phyloP scores from a whole-genome alignment of 2,797 vertebrate species.

The Trichosurus vulpecula region DNA sequence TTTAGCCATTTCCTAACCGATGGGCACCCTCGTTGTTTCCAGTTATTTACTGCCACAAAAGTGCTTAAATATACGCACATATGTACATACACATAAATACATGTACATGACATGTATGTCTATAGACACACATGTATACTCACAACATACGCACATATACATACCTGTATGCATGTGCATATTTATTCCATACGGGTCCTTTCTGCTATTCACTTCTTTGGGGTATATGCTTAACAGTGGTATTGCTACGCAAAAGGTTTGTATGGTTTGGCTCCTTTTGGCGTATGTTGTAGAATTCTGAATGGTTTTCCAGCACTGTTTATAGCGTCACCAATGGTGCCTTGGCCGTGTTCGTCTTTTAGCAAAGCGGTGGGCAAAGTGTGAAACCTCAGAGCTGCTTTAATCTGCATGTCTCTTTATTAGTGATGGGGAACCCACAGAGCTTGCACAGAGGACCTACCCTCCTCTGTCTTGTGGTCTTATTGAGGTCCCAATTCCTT shows the following conservation, averaged over 20 bases:
- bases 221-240: neutral
- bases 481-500: neutral
- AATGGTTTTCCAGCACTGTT: neutral
- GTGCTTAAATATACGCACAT: neutral
- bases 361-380: neutral
- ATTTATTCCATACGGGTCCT: neutral
- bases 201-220: neutral
- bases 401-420: neutral
- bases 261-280: neutral
- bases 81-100: too few species aligned
- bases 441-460: neutral
- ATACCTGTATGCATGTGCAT: too few species aligned
- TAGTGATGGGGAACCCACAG: neutral
- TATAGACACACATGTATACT: too few species aligned
- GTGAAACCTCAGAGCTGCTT: neutral
- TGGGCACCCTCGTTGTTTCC: neutral
- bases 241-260: neutral
- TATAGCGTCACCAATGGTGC: neutral
- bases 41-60: neutral
- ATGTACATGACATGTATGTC: too few species aligned
- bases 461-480: neutral
- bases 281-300: neutral
- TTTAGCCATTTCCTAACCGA: neutral
- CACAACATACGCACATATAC: too few species aligned
- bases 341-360: neutral